phyloP scores from a whole-genome alignment of 2,888 invertebrate species.

The Leuctra nigra region DNA sequence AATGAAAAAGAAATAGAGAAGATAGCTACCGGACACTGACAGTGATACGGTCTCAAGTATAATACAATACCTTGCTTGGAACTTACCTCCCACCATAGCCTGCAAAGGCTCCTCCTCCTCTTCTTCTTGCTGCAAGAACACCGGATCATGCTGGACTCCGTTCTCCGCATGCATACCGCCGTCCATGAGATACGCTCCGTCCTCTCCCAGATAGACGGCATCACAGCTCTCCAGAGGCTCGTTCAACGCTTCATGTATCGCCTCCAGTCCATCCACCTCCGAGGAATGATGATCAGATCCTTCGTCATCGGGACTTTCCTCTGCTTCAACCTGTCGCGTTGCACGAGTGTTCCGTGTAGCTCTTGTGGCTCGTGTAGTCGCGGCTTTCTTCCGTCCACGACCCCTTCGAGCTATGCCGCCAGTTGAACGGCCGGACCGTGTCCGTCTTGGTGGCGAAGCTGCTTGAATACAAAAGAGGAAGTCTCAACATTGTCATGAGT shows the following conservation, averaged over 20 bases:
- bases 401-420: constrained; percentile 13
- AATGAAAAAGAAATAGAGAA: background rate
- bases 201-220: too few species aligned
- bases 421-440: constrained; percentile 14
- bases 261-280: background rate
- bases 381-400: constrained; percentile 21
- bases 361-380: constrained; percentile 17
- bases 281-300: background rate
- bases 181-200: background rate
- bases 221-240: background rate
- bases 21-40: too few species aligned
- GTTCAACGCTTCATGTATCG: background rate
- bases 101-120: background rate
- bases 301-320: constrained; percentile 12
- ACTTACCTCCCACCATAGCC: background rate
- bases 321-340: constrained; percentile 9
- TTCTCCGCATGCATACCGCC: background rate
- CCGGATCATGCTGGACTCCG: background rate
- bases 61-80: too few species aligned
- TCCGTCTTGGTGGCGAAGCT: constrained; percentile 7
- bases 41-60: too few species aligned
- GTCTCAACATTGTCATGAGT: too few species aligned
- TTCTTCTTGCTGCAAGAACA: background rate
- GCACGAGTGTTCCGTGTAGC: constrained; percentile 19
- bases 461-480: too few species aligned